These are phyloP conservation scores for Xiphophorus maculatus DNA, from an alignment of 2,113 vertebrate species.

Conservation along the genomic window DNA sequence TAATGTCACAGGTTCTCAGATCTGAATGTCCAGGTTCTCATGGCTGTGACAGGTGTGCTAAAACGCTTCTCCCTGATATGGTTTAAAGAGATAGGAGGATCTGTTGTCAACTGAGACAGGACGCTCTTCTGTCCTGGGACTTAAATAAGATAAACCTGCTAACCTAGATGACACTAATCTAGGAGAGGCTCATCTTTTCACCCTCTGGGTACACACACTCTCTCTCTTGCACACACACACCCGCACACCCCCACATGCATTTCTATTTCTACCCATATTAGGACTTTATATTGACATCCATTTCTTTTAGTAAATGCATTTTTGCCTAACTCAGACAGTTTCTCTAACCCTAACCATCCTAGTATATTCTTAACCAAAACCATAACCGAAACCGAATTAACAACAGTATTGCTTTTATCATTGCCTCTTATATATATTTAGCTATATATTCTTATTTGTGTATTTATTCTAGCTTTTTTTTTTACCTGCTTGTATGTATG, in stretches of 20 bases:
- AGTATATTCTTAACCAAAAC: too few relatives aligned
- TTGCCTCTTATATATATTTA: too few relatives aligned
- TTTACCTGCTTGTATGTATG: too few relatives aligned
- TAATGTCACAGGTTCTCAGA: not conserved
- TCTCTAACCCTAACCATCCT: too few relatives aligned
- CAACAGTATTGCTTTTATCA: too few relatives aligned
- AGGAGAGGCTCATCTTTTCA: constrained; percentile 66
- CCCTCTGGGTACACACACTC: constrained; percentile 23
- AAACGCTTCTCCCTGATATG: constrained; percentile 2
- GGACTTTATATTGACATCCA: not conserved
- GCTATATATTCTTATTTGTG: too few relatives aligned
- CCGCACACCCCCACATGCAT: not conserved
- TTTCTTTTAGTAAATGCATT: too few relatives aligned
- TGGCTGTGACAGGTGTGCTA: not conserved
- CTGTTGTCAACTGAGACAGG: constrained; percentile 15
- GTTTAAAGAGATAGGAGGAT: not conserved
- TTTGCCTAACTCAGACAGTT: too few relatives aligned
- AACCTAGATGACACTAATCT: constrained; percentile 74
- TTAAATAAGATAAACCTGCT: constrained; percentile 71
- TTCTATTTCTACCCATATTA: not conserved
- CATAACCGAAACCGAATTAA: too few relatives aligned
- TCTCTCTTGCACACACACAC: not conserved
- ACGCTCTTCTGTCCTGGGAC: constrained; percentile 59
- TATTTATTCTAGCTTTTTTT: too few relatives aligned
- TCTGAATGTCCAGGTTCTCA: not conserved